Percentiles rank a stretch among this genome's conserved stretches.
Conservation (phyloP, 1,140 invertebrate genomes). For the Stegodyphus dumicola region DNA sequence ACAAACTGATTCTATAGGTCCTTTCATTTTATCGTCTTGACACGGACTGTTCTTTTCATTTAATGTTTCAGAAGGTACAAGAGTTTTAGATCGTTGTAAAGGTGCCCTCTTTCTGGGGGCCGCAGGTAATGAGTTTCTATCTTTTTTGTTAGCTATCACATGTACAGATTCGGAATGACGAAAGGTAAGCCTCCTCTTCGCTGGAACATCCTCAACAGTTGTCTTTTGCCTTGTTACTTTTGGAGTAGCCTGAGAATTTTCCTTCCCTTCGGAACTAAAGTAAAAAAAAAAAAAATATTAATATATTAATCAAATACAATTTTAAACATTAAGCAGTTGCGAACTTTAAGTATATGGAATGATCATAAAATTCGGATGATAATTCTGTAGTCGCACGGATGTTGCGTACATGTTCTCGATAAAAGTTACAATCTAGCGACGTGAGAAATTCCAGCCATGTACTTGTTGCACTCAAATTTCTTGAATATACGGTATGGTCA, state of each 20-base stretch:
- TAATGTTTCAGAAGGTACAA: conserved; percentile 11
- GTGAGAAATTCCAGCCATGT: no score
- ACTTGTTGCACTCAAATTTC: no score
- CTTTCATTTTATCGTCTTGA: conserved; percentile 69
- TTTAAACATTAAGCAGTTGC: no score
- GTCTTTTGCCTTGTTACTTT: conserved; percentile 45
- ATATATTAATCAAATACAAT: no score
- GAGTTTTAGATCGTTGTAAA: conserved; percentile 42
- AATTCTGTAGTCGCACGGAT: no score
- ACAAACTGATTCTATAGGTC: conserved; percentile 88
- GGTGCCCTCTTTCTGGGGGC: conserved; percentile 31
- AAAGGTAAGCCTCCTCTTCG: conserved; percentile 6
- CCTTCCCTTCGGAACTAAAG: conserved; percentile 48
- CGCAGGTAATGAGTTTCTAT: background rate
- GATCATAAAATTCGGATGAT: no score
- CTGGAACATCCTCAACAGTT: background rate
- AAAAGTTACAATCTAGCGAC: no score
- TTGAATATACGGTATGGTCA: no score
- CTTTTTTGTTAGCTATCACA: conserved; percentile 11
- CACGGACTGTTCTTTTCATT: background rate
- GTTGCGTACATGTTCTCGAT: no score
- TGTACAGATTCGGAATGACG: conserved; percentile 51
- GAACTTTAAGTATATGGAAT: no score
- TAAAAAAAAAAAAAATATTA: background rate
- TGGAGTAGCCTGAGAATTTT: conserved; percentile 58